Conservation (phyloP, 2,113 vertebrate genomes). For the Proteles cristata region DNA sequence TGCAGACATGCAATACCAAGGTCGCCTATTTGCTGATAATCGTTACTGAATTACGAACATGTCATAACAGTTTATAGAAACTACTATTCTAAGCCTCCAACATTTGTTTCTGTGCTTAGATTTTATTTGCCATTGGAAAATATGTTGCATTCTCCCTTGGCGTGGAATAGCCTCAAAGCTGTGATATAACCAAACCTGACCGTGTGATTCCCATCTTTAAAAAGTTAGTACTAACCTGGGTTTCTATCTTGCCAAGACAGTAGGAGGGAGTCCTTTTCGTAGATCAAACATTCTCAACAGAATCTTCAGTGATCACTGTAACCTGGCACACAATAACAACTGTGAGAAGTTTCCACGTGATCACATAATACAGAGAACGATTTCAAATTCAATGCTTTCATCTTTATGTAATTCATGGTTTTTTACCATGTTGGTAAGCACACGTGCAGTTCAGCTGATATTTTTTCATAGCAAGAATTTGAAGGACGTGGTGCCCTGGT, state of each 20-base stretch:
- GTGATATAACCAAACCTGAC: not conserved
- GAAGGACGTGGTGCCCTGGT: not conserved
- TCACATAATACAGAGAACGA: not conserved
- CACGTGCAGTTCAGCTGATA: not conserved
- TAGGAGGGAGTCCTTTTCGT: not conserved
- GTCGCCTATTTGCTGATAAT: not conserved
- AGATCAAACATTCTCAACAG: not conserved
- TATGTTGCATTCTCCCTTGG: not conserved
- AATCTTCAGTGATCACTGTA: not conserved
- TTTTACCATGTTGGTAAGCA: not conserved
- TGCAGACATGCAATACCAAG: not conserved
- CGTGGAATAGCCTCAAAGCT: not conserved
- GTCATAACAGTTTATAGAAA: not conserved
- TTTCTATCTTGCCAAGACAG: not conserved
- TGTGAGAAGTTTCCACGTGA: not conserved
- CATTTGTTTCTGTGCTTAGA: not conserved
- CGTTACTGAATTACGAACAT: not conserved
- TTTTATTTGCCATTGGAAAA: not conserved
- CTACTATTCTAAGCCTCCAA: not conserved
- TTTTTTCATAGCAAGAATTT: not conserved
- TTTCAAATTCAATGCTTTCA: not conserved
- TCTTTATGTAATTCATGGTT: not conserved
- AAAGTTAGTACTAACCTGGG: not conserved
- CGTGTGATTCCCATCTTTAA: not conserved
- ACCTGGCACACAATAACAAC: not conserved